These are phyloP conservation scores for Horisme vitalbata DNA, from an alignment of 2,888 invertebrate genomes.

Conservation along the genomic window DNA sequence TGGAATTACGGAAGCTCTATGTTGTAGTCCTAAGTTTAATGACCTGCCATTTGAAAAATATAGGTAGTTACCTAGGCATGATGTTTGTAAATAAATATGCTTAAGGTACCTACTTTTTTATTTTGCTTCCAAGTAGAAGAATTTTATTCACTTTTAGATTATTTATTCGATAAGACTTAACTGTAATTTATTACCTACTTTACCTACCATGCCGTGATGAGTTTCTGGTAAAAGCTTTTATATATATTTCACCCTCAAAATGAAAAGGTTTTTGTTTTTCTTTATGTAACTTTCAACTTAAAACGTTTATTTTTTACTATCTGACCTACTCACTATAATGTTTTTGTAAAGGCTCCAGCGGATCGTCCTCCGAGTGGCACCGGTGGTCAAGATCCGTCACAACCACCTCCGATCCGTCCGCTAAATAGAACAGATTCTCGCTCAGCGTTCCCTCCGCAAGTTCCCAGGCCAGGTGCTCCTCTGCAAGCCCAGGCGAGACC, in stretches of 20 bases:
- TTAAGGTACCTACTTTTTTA: background rate
- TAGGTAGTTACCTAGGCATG: too few relatives aligned
- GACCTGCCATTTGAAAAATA: too few relatives aligned
- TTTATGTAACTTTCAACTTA: slow-evolving; percentile 4
- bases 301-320: background rate
- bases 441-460: slow-evolving; percentile 59
- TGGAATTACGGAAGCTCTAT: background rate
- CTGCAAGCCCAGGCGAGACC: slow-evolving; percentile 60
- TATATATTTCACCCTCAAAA: slow-evolving; percentile 14
- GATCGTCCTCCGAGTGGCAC: slow-evolving; percentile 64
- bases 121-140: slow-evolving; percentile 4
- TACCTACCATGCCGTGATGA: slow-evolving; percentile 13
- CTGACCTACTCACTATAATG: slow-evolving; percentile 11
- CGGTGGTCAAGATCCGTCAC: slow-evolving; percentile 51
- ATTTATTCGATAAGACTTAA: slow-evolving; percentile 14
- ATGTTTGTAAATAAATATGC: background rate
- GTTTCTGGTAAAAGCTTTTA: slow-evolving; percentile 18
- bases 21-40: too few relatives aligned
- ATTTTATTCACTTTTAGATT: slow-evolving; percentile 12
- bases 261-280: slow-evolving; percentile 13
- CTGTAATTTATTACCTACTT: slow-evolving; percentile 19
- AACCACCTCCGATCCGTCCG: slow-evolving; percentile 60
- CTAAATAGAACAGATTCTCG: slow-evolving; percentile 68
- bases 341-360: slow-evolving; percentile 61
- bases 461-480: slow-evolving; percentile 54